Base-by-base conservation (phyloP, 2,113 vertebrate genomes). In the Takifugu bimaculatus region DNA sequence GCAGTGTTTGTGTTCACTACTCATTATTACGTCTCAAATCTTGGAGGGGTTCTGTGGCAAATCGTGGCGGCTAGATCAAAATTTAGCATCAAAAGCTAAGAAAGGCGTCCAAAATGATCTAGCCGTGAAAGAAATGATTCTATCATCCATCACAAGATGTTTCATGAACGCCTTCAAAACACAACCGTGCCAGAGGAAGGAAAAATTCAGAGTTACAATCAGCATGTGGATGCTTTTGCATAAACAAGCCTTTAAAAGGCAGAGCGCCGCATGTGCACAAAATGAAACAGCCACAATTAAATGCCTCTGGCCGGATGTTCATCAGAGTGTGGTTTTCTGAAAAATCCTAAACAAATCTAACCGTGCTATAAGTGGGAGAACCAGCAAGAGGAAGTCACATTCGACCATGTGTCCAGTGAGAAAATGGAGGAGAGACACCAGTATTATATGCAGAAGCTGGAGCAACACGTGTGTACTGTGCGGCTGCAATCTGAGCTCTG, bases 241-340 rank as follows among this genome's bases (percentile, higher is more conserved):
- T 85, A 87, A 88, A 88, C 85, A 87, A 75, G 74, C 71, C 68
- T 82, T 75, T 74, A 86, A 88, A 85, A 71, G 70, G 70, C 65
- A 79, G 64, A 72, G 70, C 42, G 48, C 67, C 70, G 77, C 61
- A 65, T 57, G 65, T 70, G 80, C 74, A 73, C 77, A 80, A 82
- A 86, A 85, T 56, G 60, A 74, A 72, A 68, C 72, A 72, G 82
- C 84, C 78, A 81, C 78, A 83, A 85, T 88, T 82, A 87, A 88
- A 86, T 58, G 72, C 86, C 73, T 85, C 26, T 29, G 78, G 82
- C 86, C 85, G 88, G 87, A 90, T 83, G 86, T 88, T 88, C 87
- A 88, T 88, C 88, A 90, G 86, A 80, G 78, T 89, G 87, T 75
- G 87, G 87, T 87, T 87, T 85, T 65, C 62, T 32, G 72, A 84